These are phyloP conservation scores for Hypotaenidia philippensis DNA, from an alignment of 2,797 vertebrate genomes.

Conservation along the genomic window DNA sequence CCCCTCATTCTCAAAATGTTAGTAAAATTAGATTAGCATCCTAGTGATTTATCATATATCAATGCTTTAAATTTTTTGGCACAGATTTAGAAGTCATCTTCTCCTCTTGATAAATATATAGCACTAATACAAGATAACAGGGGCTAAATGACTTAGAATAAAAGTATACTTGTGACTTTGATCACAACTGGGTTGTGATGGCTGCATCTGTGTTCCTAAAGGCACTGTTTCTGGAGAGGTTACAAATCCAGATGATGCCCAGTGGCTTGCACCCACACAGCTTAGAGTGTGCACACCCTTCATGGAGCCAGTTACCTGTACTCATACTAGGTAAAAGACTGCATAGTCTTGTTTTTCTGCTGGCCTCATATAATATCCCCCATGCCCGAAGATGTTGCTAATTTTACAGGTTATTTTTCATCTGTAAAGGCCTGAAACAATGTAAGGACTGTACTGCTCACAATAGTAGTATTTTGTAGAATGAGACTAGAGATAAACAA, in stretches of 20 bases:
- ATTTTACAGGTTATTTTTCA: not conserved
- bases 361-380: fast-evolving
- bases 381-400: not conserved
- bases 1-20: not conserved
- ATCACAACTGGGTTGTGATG: not conserved
- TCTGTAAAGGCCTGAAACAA: not conserved
- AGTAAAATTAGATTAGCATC: not conserved
- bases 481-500: not conserved
- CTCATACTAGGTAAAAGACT: not conserved
- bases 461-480: not conserved
- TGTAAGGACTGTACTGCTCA: not conserved
- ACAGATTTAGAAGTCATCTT: not conserved
- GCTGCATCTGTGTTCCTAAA: not conserved
- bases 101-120: not conserved
- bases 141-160: not conserved
- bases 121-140: not conserved
- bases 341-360: not conserved
- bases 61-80: not conserved
- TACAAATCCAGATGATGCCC: not conserved
- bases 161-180: not conserved
- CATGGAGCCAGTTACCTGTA: not conserved
- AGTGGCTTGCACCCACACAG: not conserved
- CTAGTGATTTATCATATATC: not conserved
- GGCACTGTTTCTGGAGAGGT: not conserved
- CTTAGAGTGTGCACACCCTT: not conserved